Evolutionary conservation across 2,113 vertebrate species (phyloP).

Genomic region (Hemiprocne comata): DNA sequence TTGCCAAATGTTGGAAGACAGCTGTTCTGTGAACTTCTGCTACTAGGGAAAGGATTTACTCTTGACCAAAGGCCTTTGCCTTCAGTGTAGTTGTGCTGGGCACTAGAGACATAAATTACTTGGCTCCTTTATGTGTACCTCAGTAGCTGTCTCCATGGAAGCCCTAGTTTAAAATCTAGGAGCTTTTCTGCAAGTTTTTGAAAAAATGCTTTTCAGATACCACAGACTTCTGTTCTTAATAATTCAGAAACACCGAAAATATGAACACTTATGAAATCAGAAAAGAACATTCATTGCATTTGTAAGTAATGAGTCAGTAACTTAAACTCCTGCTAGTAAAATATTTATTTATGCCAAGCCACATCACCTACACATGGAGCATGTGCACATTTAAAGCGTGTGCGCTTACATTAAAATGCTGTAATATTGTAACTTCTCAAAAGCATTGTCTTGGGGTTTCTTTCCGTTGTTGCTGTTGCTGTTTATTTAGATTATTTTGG

Average conservation of each 20-base stretch:
- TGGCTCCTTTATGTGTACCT: not conserved
- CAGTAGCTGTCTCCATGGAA: not conserved
- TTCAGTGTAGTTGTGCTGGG: not conserved
- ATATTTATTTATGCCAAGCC: conserved; percentile 37
- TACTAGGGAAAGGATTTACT: not conserved
- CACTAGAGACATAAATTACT: not conserved
- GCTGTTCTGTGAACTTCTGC: not conserved
- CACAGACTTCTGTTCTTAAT: not conserved
- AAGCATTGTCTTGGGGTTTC: not conserved
- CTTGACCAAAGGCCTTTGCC: not conserved
- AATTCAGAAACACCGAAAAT: not conserved
- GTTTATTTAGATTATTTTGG: not conserved
- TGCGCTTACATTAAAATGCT: not conserved
- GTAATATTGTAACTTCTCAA: not conserved
- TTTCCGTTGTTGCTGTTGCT: not conserved
- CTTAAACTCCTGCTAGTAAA: conserved; percentile 32
- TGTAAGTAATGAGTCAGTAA: conserved; percentile 29
- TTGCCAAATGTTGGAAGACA: not conserved
- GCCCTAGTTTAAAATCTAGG: not conserved
- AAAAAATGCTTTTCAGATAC: not conserved
- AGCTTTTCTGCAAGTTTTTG: not conserved
- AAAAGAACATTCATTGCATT: conserved; percentile 33
- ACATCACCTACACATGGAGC: conserved; percentile 15
- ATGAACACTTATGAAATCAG: not conserved
- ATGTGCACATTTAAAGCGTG: not conserved